These are phyloP conservation scores for Novumbra hubbsi DNA, from an alignment of 2,797 vertebrate genomes.

Conservation along the genomic window DNA sequence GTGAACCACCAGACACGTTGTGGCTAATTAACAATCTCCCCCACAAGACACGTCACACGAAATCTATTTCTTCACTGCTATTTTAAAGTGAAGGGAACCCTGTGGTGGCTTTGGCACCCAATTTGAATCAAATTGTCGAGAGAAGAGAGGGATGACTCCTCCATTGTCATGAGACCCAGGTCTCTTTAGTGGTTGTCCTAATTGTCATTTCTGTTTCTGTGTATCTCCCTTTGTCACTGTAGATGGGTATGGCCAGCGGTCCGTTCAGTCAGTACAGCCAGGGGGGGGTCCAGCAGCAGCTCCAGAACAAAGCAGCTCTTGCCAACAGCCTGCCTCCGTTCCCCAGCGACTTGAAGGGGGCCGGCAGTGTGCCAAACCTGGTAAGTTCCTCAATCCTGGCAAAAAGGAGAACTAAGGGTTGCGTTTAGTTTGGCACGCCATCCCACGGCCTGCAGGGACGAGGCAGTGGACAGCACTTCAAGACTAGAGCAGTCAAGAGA, in stretches of 20 bases:
- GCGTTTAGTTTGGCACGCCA: neutral
- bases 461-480: too few species aligned
- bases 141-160: neutral
- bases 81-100: conserved; percentile 41
- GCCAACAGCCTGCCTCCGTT: conserved; percentile 88
- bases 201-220: neutral
- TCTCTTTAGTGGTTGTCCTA: neutral
- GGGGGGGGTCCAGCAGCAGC: conserved; percentile 79
- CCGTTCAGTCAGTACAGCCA: conserved; percentile 89
- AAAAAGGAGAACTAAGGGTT: neutral
- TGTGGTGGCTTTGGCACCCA: neutral
- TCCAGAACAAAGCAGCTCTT: conserved; percentile 85
- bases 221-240: conserved; percentile 43
- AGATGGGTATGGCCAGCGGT: conserved; percentile 89
- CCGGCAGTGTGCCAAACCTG: conserved; percentile 89
- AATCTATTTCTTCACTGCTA: conserved; percentile 56
- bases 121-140: neutral
- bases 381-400: conserved; percentile 70
- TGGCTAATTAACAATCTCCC: neutral
- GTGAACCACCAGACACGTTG: neutral
- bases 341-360: conserved; percentile 86
- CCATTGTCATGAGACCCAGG: neutral
- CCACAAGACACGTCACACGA: neutral
- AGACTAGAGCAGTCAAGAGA: too few species aligned
- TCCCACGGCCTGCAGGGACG: too few species aligned